Evolutionary conservation across 2,797 vertebrate genomes (phyloP).

Genomic region (Scomberomorus guttatus): DNA sequence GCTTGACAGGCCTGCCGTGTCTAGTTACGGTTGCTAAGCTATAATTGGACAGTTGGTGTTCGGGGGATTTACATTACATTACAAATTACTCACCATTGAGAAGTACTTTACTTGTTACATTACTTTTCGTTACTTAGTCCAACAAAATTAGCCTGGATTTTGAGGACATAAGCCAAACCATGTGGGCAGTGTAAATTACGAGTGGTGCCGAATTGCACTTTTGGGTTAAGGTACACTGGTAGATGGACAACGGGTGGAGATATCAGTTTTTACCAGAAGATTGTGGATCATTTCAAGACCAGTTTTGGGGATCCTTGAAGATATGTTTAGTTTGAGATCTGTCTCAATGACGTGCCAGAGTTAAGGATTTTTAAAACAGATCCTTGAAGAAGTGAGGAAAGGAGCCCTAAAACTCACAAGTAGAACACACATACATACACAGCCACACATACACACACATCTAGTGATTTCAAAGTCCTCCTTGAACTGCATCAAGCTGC

Average conservation of each 20-base stretch:
- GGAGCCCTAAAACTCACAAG: conserved; percentile 3
- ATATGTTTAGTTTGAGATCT: neutral
- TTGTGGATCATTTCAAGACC: neutral
- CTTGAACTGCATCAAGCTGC: conserved; percentile 45
- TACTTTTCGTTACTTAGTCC: no score
- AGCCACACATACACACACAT: neutral
- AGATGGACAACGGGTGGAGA: neutral
- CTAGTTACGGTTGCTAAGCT: no score
- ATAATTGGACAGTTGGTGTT: no score
- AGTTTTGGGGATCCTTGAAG: neutral
- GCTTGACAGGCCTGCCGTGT: no score
- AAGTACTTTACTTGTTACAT: no score
- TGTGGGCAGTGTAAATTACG: neutral
- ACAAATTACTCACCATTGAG: no score
- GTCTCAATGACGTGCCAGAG: neutral
- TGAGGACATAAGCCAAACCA: neutral
- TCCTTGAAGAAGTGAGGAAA: neutral
- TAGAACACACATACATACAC: neutral
- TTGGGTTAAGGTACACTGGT: neutral
- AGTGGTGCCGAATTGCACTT: neutral
- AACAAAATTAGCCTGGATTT: no score
- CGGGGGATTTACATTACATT: no score
- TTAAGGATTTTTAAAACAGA: neutral
- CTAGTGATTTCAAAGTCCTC: conserved; percentile 40
- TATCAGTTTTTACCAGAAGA: neutral